These are phyloP conservation scores for Dromius quadrimaculatus DNA, from an alignment of 2,888 invertebrate species.

Conservation along the genomic window DNA sequence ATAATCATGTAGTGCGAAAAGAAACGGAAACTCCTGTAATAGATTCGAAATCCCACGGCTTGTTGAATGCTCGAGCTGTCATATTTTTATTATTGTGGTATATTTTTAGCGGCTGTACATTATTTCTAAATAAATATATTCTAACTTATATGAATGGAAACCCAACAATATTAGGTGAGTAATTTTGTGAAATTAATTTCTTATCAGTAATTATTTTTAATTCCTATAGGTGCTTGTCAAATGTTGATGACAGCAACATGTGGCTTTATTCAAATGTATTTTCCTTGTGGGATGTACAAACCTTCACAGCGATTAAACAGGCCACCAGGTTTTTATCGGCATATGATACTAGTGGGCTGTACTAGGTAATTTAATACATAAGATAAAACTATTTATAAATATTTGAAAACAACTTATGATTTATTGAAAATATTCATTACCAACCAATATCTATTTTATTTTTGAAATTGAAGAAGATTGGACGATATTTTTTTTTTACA, in stretches of 20 bases:
- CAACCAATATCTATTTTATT: not conserved
- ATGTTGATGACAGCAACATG: constrained; percentile 80
- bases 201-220: constrained; percentile 32
- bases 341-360: constrained; percentile 80
- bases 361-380: constrained; percentile 69
- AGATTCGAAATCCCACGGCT: constrained; percentile 63
- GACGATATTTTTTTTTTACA: too few species aligned
- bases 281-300: constrained; percentile 80
- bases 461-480: not conserved
- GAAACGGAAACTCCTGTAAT: constrained; percentile 52
- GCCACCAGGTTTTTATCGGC: constrained; percentile 79
- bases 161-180: constrained; percentile 78
- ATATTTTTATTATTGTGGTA: constrained; percentile 78
- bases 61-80: constrained; percentile 72
- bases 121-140: constrained; percentile 84
- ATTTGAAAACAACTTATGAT: not conserved
- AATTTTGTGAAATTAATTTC: constrained; percentile 29
- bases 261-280: constrained; percentile 81
- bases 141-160: constrained; percentile 79
- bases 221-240: constrained; percentile 76
- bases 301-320: constrained; percentile 70
- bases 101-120: constrained; percentile 81
- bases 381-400: not conserved
- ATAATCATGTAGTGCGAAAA: constrained; percentile 52
- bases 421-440: too few species aligned